Percentiles rank a stretch among this genome's conserved stretches.
Evolutionary conservation across 2,797 vertebrate species (phyloP).

Genomic region (Chaenodraco wilsoni): DNA sequence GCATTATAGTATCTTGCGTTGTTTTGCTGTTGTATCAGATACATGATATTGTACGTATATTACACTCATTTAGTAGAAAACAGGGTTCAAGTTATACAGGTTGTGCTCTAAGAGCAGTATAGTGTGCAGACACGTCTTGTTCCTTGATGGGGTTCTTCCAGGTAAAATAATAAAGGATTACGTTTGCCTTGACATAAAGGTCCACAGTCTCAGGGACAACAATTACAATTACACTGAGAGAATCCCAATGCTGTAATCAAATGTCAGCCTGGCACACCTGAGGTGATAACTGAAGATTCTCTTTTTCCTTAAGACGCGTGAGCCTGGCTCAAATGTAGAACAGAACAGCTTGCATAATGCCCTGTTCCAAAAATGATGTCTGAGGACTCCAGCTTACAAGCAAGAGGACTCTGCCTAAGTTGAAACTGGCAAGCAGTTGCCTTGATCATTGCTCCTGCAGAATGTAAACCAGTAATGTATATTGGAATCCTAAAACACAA

Average conservation of each 20-base stretch:
- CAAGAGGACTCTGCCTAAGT: neutral
- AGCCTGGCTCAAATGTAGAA: slow-evolving; percentile 5
- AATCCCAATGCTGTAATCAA: slow-evolving; percentile 24
- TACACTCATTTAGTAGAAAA: too few relatives aligned
- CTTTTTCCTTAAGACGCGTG: slow-evolving; percentile 25
- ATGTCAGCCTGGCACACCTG: slow-evolving; percentile 27
- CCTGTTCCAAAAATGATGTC: slow-evolving; percentile 13
- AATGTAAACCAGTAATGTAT: neutral
- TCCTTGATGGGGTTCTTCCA: slow-evolving; percentile 11
- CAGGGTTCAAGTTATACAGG: too few relatives aligned
- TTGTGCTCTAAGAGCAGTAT: neutral
- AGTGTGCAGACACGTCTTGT: neutral
- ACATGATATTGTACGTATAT: too few relatives aligned
- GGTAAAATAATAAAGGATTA: slow-evolving; percentile 36
- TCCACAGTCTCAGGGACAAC: slow-evolving; percentile 18
- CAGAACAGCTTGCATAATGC: slow-evolving; percentile 1
- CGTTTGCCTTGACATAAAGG: slow-evolving; percentile 23
- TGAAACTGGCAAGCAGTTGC: slow-evolving; percentile 3
- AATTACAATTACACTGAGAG: slow-evolving; percentile 36
- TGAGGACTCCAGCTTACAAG: neutral
- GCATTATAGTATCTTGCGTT: too few relatives aligned
- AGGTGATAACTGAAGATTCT: slow-evolving; percentile 35
- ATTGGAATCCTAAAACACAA: neutral
- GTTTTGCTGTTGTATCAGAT: too few relatives aligned
- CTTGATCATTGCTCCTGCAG: neutral